Evolutionary conservation across 2,797 vertebrate species (phyloP).

Genomic region (Poecilia gillii): DNA sequence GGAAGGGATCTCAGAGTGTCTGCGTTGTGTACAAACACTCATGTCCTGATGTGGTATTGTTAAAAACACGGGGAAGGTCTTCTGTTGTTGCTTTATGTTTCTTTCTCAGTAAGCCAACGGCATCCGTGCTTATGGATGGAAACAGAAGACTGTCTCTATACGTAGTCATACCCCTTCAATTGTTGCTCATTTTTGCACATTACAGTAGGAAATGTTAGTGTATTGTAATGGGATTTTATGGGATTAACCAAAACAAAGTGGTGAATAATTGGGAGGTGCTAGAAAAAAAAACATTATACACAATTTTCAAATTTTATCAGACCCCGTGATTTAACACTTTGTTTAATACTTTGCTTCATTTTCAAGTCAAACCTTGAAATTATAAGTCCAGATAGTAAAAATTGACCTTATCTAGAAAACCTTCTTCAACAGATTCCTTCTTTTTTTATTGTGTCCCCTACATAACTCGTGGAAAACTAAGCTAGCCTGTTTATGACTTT

Average conservation of each 20-base stretch:
- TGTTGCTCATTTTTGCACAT: not conserved
- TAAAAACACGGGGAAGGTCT: conserved; percentile 8
- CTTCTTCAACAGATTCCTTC: not conserved
- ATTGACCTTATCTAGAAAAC: not conserved
- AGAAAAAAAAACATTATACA: not conserved
- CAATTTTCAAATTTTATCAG: not conserved
- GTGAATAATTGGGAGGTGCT: not conserved
- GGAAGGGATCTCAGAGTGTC: conserved; percentile 9
- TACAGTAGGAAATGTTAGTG: not conserved
- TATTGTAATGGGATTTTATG: not conserved
- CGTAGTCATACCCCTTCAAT: not conserved
- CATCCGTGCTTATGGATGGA: not conserved
- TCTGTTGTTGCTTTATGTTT: conserved; percentile 4
- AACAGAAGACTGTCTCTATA: not conserved
- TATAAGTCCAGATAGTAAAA: not conserved
- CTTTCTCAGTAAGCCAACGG: conserved; percentile 12
- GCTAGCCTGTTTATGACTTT: not conserved
- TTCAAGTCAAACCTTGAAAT: not conserved
- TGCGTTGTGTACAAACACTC: conserved; percentile 16
- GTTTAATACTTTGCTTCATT: not conserved
- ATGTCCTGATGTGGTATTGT: conserved; percentile 7
- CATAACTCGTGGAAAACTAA: not conserved
- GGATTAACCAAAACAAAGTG: not conserved
- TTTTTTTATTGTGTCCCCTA: not conserved
- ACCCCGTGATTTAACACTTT: not conserved